Conservation (phyloP, 2,113 vertebrate genomes). For the Elephas maximus region DNA sequence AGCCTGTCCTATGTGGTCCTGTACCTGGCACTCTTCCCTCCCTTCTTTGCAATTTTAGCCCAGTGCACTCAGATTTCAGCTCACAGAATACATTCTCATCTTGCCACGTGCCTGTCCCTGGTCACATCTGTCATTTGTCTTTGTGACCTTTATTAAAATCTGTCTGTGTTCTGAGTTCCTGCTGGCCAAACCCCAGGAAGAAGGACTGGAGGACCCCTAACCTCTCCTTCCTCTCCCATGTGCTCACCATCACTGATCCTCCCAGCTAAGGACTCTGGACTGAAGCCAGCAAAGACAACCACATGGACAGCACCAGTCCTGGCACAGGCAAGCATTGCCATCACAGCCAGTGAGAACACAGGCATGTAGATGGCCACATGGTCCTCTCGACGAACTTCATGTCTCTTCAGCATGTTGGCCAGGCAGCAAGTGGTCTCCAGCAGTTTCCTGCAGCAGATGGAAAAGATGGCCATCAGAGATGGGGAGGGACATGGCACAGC, state of each 20-base stretch:
- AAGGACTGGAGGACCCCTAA: neutral
- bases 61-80: neutral
- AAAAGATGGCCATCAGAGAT: neutral
- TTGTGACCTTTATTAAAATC: neutral
- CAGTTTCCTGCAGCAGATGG: constrained; percentile 90
- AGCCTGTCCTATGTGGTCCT: neutral
- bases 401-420: constrained; percentile 93
- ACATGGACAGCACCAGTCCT: constrained; percentile 94
- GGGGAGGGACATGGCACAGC: neutral
- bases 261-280: constrained; percentile 93
- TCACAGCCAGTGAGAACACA: constrained; percentile 92
- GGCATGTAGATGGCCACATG: constrained; percentile 96
- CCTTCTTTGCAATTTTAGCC: neutral
- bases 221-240: neutral
- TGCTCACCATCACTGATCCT: constrained; percentile 94
- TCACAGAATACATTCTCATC: neutral
- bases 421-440: constrained; percentile 95
- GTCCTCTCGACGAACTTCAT: constrained; percentile 93
- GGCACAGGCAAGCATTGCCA: constrained; percentile 95
- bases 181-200: neutral
- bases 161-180: neutral
- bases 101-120: neutral
- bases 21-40: too few species aligned
- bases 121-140: neutral
- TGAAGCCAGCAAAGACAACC: constrained; percentile 96